Conservation (phyloP, 2,797 vertebrate genomes). For the Acanthurus tractus region DNA sequence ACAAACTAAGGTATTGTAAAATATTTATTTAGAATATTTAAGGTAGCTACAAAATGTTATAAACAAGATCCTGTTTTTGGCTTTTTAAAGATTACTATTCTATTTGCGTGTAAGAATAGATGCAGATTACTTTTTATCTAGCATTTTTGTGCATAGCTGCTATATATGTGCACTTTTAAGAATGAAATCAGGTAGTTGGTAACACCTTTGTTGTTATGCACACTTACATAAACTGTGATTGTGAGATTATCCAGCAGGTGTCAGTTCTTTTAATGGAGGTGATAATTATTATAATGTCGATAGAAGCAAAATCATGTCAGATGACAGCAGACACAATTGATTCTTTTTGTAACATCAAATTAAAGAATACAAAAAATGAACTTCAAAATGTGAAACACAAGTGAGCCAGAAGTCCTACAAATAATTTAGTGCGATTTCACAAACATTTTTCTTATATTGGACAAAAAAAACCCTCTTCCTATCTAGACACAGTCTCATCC, state of each 20-base stretch:
- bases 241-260: not conserved
- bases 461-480: not conserved
- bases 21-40: not conserved
- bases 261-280: too few relatives aligned
- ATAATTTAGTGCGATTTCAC: slow-evolving; percentile 3
- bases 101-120: not conserved
- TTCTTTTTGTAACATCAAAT: not conserved
- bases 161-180: not conserved
- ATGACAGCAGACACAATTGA: not conserved
- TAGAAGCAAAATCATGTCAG: not conserved
- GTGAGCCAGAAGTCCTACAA: not conserved
- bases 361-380: too few relatives aligned
- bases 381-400: too few relatives aligned
- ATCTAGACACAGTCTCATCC: slow-evolving; percentile 10
- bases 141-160: not conserved
- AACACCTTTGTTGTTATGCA: not conserved
- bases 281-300: not conserved
- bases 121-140: not conserved
- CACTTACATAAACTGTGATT: not conserved
- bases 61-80: not conserved
- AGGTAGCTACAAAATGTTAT: not conserved
- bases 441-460: not conserved
- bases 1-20: not conserved
- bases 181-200: not conserved
- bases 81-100: not conserved